phyloP scores from a whole-genome alignment of 2,888 invertebrate species.

The Bombylius major region DNA sequence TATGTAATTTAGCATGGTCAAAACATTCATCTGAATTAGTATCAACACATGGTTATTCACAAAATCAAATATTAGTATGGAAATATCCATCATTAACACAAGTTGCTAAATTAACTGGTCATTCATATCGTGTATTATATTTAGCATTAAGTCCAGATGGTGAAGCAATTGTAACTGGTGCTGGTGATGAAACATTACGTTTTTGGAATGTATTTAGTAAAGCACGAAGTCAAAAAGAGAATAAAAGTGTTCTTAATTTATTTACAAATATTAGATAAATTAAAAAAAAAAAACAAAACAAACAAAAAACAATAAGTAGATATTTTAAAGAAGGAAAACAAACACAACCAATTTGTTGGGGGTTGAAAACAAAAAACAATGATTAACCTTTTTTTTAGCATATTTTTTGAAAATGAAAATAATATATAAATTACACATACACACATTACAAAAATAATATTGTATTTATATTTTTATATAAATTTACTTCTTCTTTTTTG shows the following conservation, averaged over 20 bases:
- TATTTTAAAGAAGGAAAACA: neutral
- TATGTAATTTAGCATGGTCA: conserved; percentile 97
- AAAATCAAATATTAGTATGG: conserved; percentile 98
- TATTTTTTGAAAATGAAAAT: too few species aligned
- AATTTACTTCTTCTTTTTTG: too few species aligned
- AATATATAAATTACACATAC: too few species aligned
- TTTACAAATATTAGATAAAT: conserved; percentile 73
- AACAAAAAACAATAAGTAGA: too few species aligned
- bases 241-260: conserved; percentile 83
- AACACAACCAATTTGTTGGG: too few species aligned
- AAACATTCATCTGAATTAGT: conserved; percentile 96
- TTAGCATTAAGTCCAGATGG: conserved; percentile 95
- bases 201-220: conserved; percentile 99
- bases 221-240: conserved; percentile 86
- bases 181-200: conserved; percentile 93
- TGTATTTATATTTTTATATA: too few species aligned
- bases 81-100: conserved; percentile 95
- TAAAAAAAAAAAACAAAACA: neutral
- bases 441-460: too few species aligned
- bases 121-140: conserved; percentile 90
- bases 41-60: conserved; percentile 96
- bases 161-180: conserved; percentile 97
- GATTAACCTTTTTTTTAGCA: too few species aligned
- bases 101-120: conserved; percentile 94
- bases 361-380: too few species aligned